phyloP scores from a whole-genome alignment of 2,888 invertebrate genomes.

The Diarsia rubi region DNA sequence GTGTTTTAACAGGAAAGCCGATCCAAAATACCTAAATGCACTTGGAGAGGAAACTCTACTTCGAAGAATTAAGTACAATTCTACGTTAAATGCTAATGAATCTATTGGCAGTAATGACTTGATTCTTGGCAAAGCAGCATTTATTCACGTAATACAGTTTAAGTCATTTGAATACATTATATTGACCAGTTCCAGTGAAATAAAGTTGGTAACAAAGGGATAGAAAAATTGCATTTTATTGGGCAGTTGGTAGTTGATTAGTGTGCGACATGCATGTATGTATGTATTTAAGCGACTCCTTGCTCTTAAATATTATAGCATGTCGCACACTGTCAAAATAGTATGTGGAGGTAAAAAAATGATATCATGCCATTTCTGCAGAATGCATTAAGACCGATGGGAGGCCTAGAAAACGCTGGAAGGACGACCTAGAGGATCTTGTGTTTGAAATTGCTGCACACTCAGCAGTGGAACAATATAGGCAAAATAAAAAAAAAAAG shows the following conservation, averaged over 20 bases:
- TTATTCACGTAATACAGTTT: neutral
- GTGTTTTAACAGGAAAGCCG: constrained; percentile 23
- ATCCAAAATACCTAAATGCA: neutral
- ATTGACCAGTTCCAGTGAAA: neutral
- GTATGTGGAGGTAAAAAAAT: neutral
- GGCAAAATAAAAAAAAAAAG: too few species aligned
- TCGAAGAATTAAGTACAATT: constrained; percentile 4
- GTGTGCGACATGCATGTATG: too few species aligned
- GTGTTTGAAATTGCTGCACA: too few species aligned
- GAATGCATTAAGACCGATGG: too few species aligned
- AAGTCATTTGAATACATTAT: neutral
- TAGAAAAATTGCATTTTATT: neutral
- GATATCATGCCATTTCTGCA: too few species aligned
- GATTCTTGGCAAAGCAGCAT: constrained; percentile 5
- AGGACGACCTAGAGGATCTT: too few species aligned
- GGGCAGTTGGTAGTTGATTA: neutral
- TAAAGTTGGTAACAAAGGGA: neutral
- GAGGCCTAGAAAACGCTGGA: too few species aligned
- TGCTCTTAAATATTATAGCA: neutral
- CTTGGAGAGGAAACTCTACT: constrained; percentile 33
- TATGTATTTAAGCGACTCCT: too few species aligned
- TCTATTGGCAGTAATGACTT: constrained; percentile 1
- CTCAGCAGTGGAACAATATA: too few species aligned
- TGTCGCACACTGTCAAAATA: neutral
- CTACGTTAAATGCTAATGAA: constrained; percentile 16